Conservation (phyloP, 2,113 vertebrate genomes). For the Raphicerus campestris region DNA sequence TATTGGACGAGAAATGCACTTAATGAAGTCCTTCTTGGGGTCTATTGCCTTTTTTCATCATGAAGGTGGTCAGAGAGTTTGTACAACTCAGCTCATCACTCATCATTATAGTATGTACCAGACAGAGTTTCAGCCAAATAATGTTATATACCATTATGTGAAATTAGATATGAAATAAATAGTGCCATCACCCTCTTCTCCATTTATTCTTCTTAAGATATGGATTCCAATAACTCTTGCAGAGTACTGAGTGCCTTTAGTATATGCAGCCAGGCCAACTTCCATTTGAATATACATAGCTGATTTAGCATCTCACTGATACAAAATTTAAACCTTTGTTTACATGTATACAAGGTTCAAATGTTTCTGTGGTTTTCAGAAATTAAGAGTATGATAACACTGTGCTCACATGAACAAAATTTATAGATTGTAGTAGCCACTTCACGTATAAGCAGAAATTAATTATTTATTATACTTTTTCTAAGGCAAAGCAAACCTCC, state of each 20-base stretch:
- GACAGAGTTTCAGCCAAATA: neutral
- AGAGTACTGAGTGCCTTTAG: neutral
- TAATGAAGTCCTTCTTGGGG: neutral
- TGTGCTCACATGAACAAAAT: neutral
- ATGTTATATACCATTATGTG: neutral
- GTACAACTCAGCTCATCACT: neutral
- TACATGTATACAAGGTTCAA: neutral
- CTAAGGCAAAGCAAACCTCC: neutral
- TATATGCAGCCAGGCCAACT: neutral
- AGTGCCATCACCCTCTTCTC: neutral
- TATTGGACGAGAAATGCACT: neutral
- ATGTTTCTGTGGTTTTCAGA: neutral
- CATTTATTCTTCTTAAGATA: neutral
- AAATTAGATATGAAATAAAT: neutral
- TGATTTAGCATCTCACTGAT: neutral
- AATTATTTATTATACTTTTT: neutral
- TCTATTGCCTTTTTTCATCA: neutral
- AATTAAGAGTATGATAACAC: neutral
- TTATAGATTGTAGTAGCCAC: neutral
- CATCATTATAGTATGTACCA: neutral
- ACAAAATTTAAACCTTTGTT: neutral
- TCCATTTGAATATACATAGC: neutral
- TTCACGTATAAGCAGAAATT: neutral
- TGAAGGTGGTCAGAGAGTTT: neutral
- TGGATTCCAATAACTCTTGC: neutral